A percentile compares a stretch with the other conserved stretches of the same genome.
Conservation (phyloP, 2,113 vertebrate species). For the Saccopteryx bilineata region DNA sequence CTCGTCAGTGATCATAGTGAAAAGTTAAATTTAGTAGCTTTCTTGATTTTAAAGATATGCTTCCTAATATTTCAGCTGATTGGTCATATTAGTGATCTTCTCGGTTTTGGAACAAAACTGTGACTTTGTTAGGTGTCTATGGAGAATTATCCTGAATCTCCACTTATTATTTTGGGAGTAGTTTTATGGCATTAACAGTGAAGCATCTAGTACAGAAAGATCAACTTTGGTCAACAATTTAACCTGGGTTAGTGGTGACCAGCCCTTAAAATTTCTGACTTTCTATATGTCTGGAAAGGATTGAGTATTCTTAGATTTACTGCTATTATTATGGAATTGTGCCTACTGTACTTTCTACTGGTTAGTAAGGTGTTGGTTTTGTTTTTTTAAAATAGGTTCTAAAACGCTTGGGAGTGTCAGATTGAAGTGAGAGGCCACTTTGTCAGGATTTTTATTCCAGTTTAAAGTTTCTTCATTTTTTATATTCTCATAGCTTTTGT, state of each 20-base stretch:
- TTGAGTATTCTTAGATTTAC: background rate
- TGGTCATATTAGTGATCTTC: background rate
- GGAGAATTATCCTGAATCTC: background rate
- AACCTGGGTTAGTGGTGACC: background rate
- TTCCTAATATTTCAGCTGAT: background rate
- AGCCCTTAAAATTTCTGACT: background rate
- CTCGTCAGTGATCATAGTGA: background rate
- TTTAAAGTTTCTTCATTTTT: background rate
- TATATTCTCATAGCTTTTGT: background rate
- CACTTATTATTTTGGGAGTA: background rate
- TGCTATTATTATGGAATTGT: background rate
- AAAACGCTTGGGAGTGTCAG: background rate
- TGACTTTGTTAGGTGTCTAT: background rate
- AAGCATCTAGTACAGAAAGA: background rate
- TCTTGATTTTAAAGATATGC: conserved; percentile 1
- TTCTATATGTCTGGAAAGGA: background rate
- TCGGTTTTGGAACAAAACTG: background rate
- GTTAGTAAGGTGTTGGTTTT: background rate
- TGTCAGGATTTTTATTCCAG: background rate
- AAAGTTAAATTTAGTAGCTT: background rate
- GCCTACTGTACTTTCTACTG: background rate
- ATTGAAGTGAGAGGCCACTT: background rate
- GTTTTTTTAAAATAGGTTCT: background rate
- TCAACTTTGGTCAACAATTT: background rate
- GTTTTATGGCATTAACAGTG: background rate